Base-by-base conservation (phyloP, 2,113 vertebrate genomes). In the Anguilla rostrata region DNA sequence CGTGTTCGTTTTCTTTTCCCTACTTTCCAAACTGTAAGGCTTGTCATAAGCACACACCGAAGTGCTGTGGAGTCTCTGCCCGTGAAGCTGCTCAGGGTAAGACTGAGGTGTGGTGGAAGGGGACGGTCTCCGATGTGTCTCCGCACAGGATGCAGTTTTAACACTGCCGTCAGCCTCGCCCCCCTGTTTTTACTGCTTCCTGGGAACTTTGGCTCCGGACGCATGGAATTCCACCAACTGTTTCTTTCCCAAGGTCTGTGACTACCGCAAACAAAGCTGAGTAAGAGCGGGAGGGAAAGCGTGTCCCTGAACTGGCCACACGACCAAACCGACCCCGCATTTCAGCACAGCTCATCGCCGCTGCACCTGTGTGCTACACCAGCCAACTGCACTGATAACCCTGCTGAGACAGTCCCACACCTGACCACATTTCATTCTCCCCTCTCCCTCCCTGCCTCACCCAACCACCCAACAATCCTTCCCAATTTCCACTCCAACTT, bases 221-320 rank as follows among this genome's bases (percentile, higher is more conserved):
- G 56, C 83, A 66, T 66, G 56, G 56, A 84, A 84, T 40, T 56
- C 15, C 46, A 63, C 22, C 39, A 29, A 29, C 26, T 84, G 75
- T 53, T 84, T 78, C 34, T 75, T 87, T 87, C 86, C 84, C 86
- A 84, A 84, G 83, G 86, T 81, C 78, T 81, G 34, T 29, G 56
- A 46, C 41, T 81, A 15, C 41, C 1, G n/a, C 80, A 86, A 71
- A 82, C 85, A 82, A 66, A 83, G 78, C 26, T 12, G 20, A 49
- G 56, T 26, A 86, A 75, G 78, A 63, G 5, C 14, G 26, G 41
- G 2, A 78, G 43, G n/a, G 83, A 53, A 49, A 81, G 60, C 63
- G 18, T 83, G 29, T 16, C 41, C 43, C 66, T 78, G 86, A 82
- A 81, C 81, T 78, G 53, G 18, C 29, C 29, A 3, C 43, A 34